Percentiles rank a stretch among this genome's conserved stretches.
Conservation (phyloP, 2,113 vertebrate species). For the Dicrurus megarhynchus region DNA sequence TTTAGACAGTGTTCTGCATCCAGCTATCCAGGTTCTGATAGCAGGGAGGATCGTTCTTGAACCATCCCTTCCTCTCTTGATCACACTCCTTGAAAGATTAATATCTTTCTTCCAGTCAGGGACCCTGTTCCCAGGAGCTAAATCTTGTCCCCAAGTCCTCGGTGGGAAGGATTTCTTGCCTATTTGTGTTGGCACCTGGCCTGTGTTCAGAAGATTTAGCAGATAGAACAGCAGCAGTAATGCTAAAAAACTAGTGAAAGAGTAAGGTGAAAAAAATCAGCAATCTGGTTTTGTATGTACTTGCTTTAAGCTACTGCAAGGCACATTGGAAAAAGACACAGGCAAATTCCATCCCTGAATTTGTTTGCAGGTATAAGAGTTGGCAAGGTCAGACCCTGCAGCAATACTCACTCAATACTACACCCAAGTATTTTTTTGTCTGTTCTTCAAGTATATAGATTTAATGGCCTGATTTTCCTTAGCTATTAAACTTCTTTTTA, state of each 20-base stretch:
- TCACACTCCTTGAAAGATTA: background rate
- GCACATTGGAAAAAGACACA: background rate
- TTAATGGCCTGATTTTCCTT: background rate
- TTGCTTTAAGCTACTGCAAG: background rate
- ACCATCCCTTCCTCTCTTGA: background rate
- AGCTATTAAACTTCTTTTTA: background rate
- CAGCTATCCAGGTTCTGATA: background rate
- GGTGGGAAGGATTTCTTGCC: background rate
- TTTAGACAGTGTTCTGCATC: background rate
- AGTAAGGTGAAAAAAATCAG: background rate
- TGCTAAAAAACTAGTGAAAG: background rate
- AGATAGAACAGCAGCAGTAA: background rate
- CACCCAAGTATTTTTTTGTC: background rate
- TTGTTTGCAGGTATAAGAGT: background rate
- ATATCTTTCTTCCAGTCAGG: background rate
- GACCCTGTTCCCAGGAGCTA: background rate
- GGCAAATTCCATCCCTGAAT: background rate
- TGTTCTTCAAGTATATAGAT: background rate
- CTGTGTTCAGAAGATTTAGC: background rate
- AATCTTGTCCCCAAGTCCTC: background rate
- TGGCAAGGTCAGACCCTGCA: background rate
- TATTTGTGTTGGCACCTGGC: background rate
- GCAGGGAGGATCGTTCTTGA: background rate
- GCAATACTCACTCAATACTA: background rate
- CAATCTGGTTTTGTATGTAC: background rate